Base-by-base conservation (phyloP, 1,140 invertebrate genomes). In the Zaprionus africanus region DNA sequence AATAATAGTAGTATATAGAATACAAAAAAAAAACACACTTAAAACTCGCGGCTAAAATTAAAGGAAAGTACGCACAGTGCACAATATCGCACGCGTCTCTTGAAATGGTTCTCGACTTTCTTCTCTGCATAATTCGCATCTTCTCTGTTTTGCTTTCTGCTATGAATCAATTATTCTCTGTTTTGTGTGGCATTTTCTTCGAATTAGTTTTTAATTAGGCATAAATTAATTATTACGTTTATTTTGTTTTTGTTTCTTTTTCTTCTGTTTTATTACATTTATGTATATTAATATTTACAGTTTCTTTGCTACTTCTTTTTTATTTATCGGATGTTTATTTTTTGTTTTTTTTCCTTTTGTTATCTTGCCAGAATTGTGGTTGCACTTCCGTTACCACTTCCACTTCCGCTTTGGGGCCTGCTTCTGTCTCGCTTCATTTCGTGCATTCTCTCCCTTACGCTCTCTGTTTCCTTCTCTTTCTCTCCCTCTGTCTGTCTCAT, bases 211-310 rank as follows among this genome's bases (percentile, higher is more conserved):
- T 72, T 73, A 81, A 76, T 85, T 86, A 79, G 74, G 82, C 82
- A 85, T 84, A 84, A 78, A 82, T 87, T 87, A 79, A 68, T 86
- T 68, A 81, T 82, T 76, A 60, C 58, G 28, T 31, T 67, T n/a
- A 12, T 46, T 41, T 67, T 59, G 28, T 13, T 17, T 56, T 34
- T 34, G 17, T 17, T 41, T 41, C 7, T 46, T 17, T 7, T 46
- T 46, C 9, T 4, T 17, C 17, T 7, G 51, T 68, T 60, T 69
- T 61, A 69, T 75, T 75, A 75, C 66, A 75, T 62, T 51, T 69
- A 75, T 61, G 60, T 76, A 70, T 76, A 76, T 76, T 85, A 84
- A 85, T 84, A 84, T 84, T 84, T 84, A 84, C 82, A 84, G 11
- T 81, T 84, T 85, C 57, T 85, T 85, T 85, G 79, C 75, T 86